Evolutionary conservation across 1,140 invertebrate species (phyloP).

Genomic region (Dendrolimus punctatus): DNA sequence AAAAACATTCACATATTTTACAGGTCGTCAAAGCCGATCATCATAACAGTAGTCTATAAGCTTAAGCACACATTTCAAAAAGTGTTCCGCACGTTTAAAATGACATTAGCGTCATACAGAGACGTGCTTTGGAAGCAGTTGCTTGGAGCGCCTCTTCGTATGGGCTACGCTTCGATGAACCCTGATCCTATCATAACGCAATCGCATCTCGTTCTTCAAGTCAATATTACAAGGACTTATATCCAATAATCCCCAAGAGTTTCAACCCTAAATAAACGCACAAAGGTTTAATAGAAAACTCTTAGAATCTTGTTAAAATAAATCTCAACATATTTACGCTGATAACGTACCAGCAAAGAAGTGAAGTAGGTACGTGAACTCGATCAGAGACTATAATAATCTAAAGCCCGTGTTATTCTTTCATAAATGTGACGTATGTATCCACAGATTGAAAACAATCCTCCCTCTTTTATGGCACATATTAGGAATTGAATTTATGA

Average conservation of each 20-base stretch:
- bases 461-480: neutral
- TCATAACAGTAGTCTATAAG: slow-evolving; percentile 14
- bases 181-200: slow-evolving; percentile 69
- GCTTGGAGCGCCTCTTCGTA: slow-evolving; percentile 23
- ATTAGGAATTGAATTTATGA: too few relatives aligned
- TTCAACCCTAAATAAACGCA: slow-evolving; percentile 23
- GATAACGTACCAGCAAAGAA: slow-evolving; percentile 59
- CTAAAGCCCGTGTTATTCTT: slow-evolving; percentile 33
- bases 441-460: slow-evolving; percentile 16
- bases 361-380: slow-evolving; percentile 57
- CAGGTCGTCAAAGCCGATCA: neutral
- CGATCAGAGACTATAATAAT: slow-evolving; percentile 47
- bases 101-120: slow-evolving; percentile 43
- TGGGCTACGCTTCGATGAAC: slow-evolving; percentile 47
- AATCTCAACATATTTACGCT: slow-evolving; percentile 65
- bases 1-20: too few relatives aligned
- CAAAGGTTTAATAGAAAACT: neutral
- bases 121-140: slow-evolving; percentile 27
- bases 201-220: slow-evolving; percentile 42
- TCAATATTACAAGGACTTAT: slow-evolving; percentile 27
- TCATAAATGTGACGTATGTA: slow-evolving; percentile 30
- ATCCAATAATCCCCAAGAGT: slow-evolving; percentile 4
- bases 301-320: slow-evolving; percentile 23
- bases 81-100: slow-evolving; percentile 35
- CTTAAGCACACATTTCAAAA: slow-evolving; percentile 18